Evolutionary conservation across 2,797 vertebrate genomes (phyloP).

Genomic region (Hephaestus fuliginosus): DNA sequence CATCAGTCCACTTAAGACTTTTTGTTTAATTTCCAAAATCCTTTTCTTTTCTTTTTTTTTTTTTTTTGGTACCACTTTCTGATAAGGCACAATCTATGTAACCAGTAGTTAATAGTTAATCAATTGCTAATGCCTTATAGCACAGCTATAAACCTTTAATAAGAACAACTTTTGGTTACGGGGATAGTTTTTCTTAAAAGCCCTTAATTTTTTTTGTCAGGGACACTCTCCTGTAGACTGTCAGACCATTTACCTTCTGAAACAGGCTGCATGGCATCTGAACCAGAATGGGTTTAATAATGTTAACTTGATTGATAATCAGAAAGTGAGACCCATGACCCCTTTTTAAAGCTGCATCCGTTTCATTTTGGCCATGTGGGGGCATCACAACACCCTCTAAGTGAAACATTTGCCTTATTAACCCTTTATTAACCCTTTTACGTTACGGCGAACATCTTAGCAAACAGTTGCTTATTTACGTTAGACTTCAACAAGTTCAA

Average conservation of each 20-base stretch:
- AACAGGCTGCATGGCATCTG: background rate
- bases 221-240: too few relatives aligned
- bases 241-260: background rate
- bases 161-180: background rate
- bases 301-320: background rate
- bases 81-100: conserved; percentile 2
- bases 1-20: background rate
- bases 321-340: background rate
- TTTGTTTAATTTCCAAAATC: background rate
- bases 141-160: background rate
- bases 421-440: too few relatives aligned
- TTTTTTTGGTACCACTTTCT: conserved; percentile 18
- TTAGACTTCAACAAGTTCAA: too few relatives aligned
- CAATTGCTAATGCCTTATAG: background rate
- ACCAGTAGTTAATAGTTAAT: background rate
- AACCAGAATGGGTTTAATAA: background rate
- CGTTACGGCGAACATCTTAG: background rate
- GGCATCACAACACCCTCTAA: background rate
- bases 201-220: too few relatives aligned
- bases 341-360: too few relatives aligned
- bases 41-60: too few relatives aligned
- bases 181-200: too few relatives aligned
- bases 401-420: background rate
- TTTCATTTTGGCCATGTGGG: too few relatives aligned
- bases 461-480: too few relatives aligned